Conservation (phyloP, 2,888 invertebrate genomes). For the Harpalus rufipes region DNA sequence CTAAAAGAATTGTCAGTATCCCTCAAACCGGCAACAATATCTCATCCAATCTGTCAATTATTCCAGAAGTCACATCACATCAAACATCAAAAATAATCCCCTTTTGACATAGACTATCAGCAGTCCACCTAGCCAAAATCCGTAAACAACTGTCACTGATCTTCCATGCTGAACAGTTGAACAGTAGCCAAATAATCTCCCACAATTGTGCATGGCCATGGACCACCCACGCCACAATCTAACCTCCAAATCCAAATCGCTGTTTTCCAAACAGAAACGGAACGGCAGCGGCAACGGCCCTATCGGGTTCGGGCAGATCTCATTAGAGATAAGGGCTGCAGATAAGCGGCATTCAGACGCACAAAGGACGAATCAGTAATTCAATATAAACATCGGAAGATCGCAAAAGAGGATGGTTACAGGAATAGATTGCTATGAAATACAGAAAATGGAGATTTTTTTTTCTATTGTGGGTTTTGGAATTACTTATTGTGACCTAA, state of each 20-base stretch:
- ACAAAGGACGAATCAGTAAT: constrained; percentile 77
- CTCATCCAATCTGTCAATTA: constrained; percentile 4
- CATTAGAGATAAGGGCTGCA: constrained; percentile 77
- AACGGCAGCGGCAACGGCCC: not conserved
- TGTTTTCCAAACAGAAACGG: constrained; percentile 35
- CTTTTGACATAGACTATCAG: constrained; percentile 5
- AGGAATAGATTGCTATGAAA: constrained; percentile 70
- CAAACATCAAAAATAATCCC: constrained; percentile 45
- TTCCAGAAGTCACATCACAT: constrained; percentile 8
- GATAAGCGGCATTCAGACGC: constrained; percentile 74
- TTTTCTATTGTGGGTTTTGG: not conserved
- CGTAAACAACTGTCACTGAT: constrained; percentile 36
- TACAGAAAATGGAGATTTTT: not conserved
- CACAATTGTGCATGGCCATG: not conserved
- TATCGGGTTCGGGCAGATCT: constrained; percentile 74
- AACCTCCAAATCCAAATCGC: constrained; percentile 37
- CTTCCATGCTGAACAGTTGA: constrained; percentile 14
- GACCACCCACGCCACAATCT: not conserved
- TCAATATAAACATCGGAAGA: constrained; percentile 76
- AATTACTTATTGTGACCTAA: too few relatives aligned
- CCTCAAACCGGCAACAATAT: not conserved
- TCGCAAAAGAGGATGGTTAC: constrained; percentile 71
- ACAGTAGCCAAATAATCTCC: constrained; percentile 38
- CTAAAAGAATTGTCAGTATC: not conserved
- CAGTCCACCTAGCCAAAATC: constrained; percentile 22